Base-by-base conservation (phyloP, 2,888 invertebrate species). In the Atrina japonica region DNA sequence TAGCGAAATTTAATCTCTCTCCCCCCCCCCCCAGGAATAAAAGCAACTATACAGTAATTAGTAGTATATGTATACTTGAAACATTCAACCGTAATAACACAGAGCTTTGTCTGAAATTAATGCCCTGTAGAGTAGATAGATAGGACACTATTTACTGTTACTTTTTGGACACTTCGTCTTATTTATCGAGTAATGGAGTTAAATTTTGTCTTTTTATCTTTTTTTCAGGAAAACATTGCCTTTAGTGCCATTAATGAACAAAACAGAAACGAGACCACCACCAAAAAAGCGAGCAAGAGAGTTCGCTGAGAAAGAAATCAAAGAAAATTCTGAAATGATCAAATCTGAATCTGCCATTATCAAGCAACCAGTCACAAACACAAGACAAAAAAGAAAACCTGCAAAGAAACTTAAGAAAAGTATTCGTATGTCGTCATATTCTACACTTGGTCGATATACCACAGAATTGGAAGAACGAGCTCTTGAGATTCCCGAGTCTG, bases 261-360 rank as follows among this genome's bases (percentile, higher is more conserved):
- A 70, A 41, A 70, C 68, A 29, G 73, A 78, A 1, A 75, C 78
- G 27, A 72, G 86, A 70, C 84, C 83, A 14, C 86, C 86, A 3
- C 86, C 86, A n/a, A 86, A 86, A 74, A 86, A 86, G 68, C 68
- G 86, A 50, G 83, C 84, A 23, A 84, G 83, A 75, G 86, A 85
- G 70, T 80, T 83, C 25, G 74, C 81, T 18, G 75, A 80, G 56
- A 75, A 66, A 56, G 70, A 77, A 30, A 64, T 77, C 5, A 77
- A 80, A n/a, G 69, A 77, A 29, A 64, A 68, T 25, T 77, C 72
- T 16, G 53, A 61, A 29, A 30, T 27, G 29, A 68, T 78, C 16
- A 70, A 71, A 21, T 64, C 76, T 9, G 70, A 76, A 18, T 53
- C 49, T 30, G 23, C 43, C 14, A 40, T 55, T 0, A 58, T 43